Conservation (phyloP, 2,113 vertebrate species). For the Chlorodrepanis virens region DNA sequence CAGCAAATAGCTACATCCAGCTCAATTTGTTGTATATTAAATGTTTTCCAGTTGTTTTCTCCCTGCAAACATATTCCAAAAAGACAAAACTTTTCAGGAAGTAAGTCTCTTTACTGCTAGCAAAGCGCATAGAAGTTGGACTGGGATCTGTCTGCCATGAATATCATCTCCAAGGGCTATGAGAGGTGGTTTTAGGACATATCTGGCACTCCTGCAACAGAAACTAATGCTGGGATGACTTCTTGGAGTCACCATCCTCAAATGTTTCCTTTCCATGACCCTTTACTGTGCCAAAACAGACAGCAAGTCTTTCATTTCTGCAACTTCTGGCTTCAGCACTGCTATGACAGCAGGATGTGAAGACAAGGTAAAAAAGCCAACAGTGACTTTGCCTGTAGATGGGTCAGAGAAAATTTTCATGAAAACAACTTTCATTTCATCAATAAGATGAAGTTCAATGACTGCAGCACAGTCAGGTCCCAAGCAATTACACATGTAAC, state of each 20-base stretch:
- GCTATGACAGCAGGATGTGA: slow-evolving; percentile 31
- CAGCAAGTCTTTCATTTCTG: slow-evolving; percentile 13
- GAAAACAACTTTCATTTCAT: slow-evolving; percentile 4
- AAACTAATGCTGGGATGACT: background rate
- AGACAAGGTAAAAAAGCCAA: slow-evolving; percentile 34
- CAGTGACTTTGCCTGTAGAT: background rate
- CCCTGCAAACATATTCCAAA: background rate
- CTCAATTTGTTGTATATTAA: background rate
- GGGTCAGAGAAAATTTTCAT: slow-evolving; percentile 27
- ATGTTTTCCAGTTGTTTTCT: background rate
- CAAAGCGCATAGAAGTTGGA: background rate
- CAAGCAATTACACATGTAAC: background rate
- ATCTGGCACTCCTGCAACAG: background rate
- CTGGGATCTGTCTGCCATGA: background rate
- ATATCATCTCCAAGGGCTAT: background rate
- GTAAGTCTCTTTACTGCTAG: background rate
- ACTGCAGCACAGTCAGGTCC: background rate
- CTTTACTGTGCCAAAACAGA: background rate
- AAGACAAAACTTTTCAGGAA: background rate
- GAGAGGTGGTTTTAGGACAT: background rate
- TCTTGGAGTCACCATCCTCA: background rate
- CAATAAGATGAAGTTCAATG: background rate
- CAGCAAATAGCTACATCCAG: background rate
- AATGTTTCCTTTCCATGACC: background rate
- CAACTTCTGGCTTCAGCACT: background rate